Evolutionary conservation across 2,888 invertebrate species (phyloP), one percentile per base, ranked within the genome.

Genomic region (Nymphalis urticae): DNA sequence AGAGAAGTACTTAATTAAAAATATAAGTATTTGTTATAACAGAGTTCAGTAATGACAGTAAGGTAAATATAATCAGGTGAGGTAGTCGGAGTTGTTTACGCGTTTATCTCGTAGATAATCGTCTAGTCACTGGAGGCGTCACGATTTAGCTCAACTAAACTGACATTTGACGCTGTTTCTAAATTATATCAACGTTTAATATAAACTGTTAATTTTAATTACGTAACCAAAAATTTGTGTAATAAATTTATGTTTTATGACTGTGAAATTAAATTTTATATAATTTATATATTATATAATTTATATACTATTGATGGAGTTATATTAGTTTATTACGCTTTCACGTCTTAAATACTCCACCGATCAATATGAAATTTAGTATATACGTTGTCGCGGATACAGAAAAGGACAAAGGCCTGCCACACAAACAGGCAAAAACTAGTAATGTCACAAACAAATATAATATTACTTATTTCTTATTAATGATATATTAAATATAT

Each of bases 41-140:
- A 60, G 48, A 61, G 60, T 64, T 61, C 54, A 51, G 32, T 36
- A 64, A 58, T 51, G 48, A 53, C 47, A 65, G 51, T 50, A 53
- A 66, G 48, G 56, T 47, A 48, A 66, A 69, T 62, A 54, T 21
- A 50, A 64, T 61, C 60, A 48, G 27, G 51, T 48, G 53, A 67
- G 62, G 50, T 66, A 50, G 58, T 36, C 58, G 42, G 36, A 58
- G 54, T 36, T 61, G 66, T 72, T 64, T 54, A 62, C 48, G 19
- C 42, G 59, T 67, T 65, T 53, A 67, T 70, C 67, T 62, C 21
- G 21, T 50, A 53, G 71, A 64, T 63, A 69, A 71, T 58, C 69
- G 63, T 69, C 66, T 71, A 71, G 63, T 61, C 63, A 68, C 54
- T 54, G 47, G 53, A 69, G 61, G 69, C 69, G 66, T 69, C 69